Percentiles rank a stretch among this genome's conserved stretches.
phyloP scores from a whole-genome alignment of 35 echinoderm and acorn worm species.

The Antedon bifida region DNA sequence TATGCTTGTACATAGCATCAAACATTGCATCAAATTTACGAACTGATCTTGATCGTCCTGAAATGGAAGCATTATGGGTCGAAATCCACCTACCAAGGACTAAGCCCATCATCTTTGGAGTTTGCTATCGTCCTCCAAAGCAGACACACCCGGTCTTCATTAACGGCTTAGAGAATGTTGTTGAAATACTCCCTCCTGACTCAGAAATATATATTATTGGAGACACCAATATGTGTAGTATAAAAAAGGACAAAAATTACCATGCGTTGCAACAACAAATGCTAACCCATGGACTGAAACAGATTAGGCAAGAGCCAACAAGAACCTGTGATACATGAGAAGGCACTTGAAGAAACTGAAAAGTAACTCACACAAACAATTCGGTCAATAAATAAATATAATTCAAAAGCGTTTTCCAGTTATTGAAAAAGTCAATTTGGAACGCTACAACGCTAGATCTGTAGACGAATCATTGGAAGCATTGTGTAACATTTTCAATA shows the following conservation, averaged over 20 bases:
- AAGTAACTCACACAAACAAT: background rate
- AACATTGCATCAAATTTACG: background rate
- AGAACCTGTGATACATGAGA: background rate
- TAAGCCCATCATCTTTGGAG: background rate
- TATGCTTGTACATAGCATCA: background rate
- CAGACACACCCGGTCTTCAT: background rate
- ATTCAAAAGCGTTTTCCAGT: too few species aligned
- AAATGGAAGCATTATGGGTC: background rate
- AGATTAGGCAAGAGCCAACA: background rate
- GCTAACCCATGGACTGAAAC: background rate
- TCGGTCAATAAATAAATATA: background rate
- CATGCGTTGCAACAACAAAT: background rate
- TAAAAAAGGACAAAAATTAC: background rate
- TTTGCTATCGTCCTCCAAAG: constrained; percentile 5
- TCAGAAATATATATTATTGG: background rate
- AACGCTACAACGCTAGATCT: too few species aligned
- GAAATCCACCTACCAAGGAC: background rate
- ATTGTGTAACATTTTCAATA: too few species aligned
- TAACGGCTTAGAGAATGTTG: background rate
- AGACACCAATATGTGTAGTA: background rate
- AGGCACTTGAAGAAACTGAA: background rate
- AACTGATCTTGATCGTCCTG: background rate
- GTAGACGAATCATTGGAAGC: too few species aligned
- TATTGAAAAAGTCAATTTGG: too few species aligned
- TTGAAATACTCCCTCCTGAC: background rate